Base-by-base conservation (phyloP, 2,113 vertebrate species). In the Amblyornis subalaris region DNA sequence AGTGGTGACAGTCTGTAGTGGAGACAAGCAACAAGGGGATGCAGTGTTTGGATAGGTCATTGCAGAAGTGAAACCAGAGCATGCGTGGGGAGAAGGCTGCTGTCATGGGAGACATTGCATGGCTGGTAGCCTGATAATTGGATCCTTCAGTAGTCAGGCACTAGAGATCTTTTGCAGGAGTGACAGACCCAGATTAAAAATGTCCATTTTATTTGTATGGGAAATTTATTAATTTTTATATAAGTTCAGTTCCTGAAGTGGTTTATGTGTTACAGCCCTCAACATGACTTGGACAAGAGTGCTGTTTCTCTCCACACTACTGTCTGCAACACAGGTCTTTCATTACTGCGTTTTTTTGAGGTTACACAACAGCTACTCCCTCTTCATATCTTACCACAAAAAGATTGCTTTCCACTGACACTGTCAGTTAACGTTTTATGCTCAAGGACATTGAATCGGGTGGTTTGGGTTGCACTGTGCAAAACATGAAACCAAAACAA, bases 61-160 rank as follows among this genome's bases (percentile, higher is more conserved):
- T 82, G 66, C 50, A 48, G 19, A 82, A 75, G 12, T 18, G 38
- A 40, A 31, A 71, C 3, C 38, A 33, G 38, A 48, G 8, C 8
- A 0, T 28, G 14, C 4, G 0, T 12, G 5, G 7, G 20, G 29
- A 44, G 54, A 44, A 57, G 28, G 14, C 53, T 50, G 0, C 22
- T 83, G 42, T 57, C 50, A 33, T 0, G 0, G 23, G 64, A 60
- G 9, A 29, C 2, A 2, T 1, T 51, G 26, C 5, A 15, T 61
- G 21, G 18, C 35, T 71, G 24, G 23, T 73, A 38, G 48, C 12
- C 51, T 57, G 23, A 4, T 55, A 62, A 40, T 2, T 51, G 20
- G n/a, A 79, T 23, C 23, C 54, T 80, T 47, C 84, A 57, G 22
- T 25, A n/a, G 10, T 65, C 44, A 47, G 48, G 22, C 29, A 33